phyloP scores from a whole-genome alignment of 1,140 invertebrate species.

The Caenorhabditis brenneri region DNA sequence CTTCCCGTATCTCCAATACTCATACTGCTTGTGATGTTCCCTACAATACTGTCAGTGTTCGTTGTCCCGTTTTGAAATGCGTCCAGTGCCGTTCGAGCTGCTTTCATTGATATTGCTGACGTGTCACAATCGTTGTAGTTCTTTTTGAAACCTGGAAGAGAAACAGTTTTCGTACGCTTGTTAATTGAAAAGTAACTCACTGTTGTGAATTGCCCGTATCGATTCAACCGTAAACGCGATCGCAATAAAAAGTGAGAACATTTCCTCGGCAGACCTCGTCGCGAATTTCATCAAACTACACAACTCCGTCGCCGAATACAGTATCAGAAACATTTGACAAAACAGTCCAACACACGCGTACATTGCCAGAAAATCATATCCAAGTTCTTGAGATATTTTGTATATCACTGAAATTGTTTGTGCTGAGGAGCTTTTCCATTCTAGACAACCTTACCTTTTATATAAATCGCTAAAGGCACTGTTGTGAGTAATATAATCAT shows the following conservation, averaged over 20 bases:
- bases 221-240: conserved; percentile 78
- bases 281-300: conserved; percentile 77
- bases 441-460: too few species aligned
- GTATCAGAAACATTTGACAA: conserved; percentile 76
- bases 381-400: conserved; percentile 75
- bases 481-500: conserved; percentile 77
- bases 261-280: conserved; percentile 78
- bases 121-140: conserved; percentile 73
- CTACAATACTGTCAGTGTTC: conserved; percentile 10
- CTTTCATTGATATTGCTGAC: conserved; percentile 50
- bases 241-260: conserved; percentile 78
- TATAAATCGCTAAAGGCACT: conserved; percentile 77
- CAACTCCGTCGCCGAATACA: conserved; percentile 76
- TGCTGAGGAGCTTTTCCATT: too few species aligned
- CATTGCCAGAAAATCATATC: conserved; percentile 76
- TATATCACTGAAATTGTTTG: conserved; percentile 75
- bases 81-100: conserved; percentile 42
- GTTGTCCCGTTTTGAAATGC: conserved; percentile 47
- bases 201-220: conserved; percentile 74
- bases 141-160: conserved; percentile 74
- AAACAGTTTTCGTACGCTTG: not conserved
- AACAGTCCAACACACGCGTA: conserved; percentile 77
- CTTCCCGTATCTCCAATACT: conserved; percentile 9
- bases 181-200: conserved; percentile 68
- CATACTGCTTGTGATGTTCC: conserved; percentile 36